Percentiles rank a stretch among this genome's conserved stretches.
Evolutionary conservation across 2,888 invertebrate species (phyloP).

Genomic region (Trilocha varians): DNA sequence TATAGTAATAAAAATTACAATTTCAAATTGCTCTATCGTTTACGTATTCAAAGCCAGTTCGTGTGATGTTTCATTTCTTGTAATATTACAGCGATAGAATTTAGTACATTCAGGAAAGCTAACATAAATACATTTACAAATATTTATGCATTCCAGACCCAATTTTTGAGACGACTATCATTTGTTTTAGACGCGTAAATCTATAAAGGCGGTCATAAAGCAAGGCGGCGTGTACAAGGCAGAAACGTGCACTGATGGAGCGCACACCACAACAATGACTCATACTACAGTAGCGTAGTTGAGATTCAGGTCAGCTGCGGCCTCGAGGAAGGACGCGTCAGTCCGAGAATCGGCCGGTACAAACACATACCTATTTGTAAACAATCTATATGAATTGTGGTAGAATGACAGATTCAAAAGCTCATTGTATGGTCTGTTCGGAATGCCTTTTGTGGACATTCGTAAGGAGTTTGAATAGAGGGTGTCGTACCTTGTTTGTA

Average conservation of each 20-base stretch:
- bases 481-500: too few relatives aligned
- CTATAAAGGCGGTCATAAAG: not conserved
- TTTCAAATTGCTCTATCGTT: too few relatives aligned
- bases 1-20: not conserved
- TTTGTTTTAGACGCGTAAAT: not conserved
- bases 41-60: too few relatives aligned
- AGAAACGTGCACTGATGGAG: constrained; percentile 9
- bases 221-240: constrained; percentile 1
- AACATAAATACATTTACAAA: not conserved
- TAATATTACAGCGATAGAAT: not conserved
- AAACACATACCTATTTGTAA: constrained; percentile 19
- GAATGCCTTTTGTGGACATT: too few relatives aligned
- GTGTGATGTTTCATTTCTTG: not conserved
- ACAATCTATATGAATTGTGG: constrained; percentile 15
- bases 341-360: constrained; percentile 8
- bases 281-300: constrained; percentile 32
- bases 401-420: too few relatives aligned
- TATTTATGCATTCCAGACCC: not conserved
- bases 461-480: too few relatives aligned
- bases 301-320: constrained; percentile 54
- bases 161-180: not conserved
- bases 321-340: constrained; percentile 50
- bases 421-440: not conserved
- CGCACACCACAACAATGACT: constrained; percentile 50
- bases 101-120: not conserved